These are phyloP conservation scores for Yponomeuta malinellus DNA, from an alignment of 2,888 invertebrate species.

Conservation along the genomic window DNA sequence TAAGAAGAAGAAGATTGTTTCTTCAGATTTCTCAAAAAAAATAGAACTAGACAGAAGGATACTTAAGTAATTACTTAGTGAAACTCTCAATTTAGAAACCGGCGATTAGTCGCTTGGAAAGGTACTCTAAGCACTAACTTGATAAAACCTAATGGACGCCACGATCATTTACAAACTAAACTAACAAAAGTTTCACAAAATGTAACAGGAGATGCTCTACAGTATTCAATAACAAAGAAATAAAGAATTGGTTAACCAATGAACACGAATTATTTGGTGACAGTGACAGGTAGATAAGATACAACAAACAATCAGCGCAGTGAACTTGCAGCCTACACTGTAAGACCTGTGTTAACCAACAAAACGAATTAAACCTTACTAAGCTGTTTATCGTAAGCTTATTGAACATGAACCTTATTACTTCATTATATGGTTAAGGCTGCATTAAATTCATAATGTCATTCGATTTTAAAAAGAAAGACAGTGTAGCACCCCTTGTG, in stretches of 20 bases:
- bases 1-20: too few species aligned
- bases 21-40: too few species aligned
- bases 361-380: too few species aligned
- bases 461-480: not conserved
- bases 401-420: not conserved
- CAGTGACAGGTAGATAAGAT: slow-evolving; percentile 25
- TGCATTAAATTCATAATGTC: not conserved
- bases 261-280: slow-evolving; percentile 49
- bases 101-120: not conserved
- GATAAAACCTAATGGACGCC: slow-evolving; percentile 17
- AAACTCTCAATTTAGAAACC: too few species aligned
- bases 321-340: slow-evolving; percentile 22
- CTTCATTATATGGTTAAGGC: not conserved
- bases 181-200: slow-evolving; percentile 7
- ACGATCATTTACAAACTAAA: slow-evolving; percentile 14
- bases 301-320: slow-evolving; percentile 16
- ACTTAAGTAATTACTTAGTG: too few species aligned
- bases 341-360: slow-evolving; percentile 22
- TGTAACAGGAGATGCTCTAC: slow-evolving; percentile 16
- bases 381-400: too few species aligned
- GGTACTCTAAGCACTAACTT: not conserved
- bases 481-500: not conserved
- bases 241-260: slow-evolving; percentile 32
- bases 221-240: slow-evolving; percentile 22
- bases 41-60: too few species aligned